Evolutionary conservation across 2,113 vertebrate species (phyloP).

Genomic region (Protobothrops mucrosquamatus): DNA sequence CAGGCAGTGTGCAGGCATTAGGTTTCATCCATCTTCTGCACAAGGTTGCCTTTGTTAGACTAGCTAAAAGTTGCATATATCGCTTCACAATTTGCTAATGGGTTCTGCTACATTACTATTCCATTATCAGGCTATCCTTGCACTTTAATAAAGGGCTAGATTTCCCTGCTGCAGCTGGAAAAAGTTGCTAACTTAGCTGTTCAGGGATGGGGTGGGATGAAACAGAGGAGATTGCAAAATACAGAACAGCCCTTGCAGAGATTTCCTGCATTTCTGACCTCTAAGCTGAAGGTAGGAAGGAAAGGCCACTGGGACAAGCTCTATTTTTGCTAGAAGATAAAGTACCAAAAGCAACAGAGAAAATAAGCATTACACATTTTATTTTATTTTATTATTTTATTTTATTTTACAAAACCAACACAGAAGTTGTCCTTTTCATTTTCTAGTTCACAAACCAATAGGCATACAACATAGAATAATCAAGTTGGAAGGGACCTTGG

Average conservation of each 20-base stretch:
- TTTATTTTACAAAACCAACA: neutral
- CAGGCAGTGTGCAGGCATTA: conserved; percentile 20
- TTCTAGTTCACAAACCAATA: neutral
- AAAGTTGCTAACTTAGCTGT: neutral
- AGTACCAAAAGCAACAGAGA: neutral
- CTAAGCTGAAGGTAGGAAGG: neutral
- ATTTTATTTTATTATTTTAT: neutral
- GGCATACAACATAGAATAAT: neutral
- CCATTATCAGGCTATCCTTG: conserved; percentile 12
- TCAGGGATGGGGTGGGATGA: neutral
- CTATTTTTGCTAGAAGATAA: neutral
- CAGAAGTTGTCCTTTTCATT: neutral
- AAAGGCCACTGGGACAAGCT: neutral
- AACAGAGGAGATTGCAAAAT: neutral
- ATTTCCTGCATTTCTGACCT: neutral
- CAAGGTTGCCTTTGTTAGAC: conserved; percentile 45
- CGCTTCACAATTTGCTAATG: conserved; percentile 35
- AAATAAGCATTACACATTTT: neutral
- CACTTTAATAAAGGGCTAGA: conserved; percentile 18
- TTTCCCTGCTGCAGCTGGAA: neutral
- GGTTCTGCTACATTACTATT: conserved; percentile 8
- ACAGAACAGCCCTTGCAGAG: neutral
- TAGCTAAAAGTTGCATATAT: conserved; percentile 7
- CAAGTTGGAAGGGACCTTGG: neutral
- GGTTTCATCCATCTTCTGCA: conserved; percentile 6